A percentile compares a stretch with the other conserved stretches of the same genome.
Conservation (phyloP, 2,888 invertebrate species). For the Erebia aethiops region DNA sequence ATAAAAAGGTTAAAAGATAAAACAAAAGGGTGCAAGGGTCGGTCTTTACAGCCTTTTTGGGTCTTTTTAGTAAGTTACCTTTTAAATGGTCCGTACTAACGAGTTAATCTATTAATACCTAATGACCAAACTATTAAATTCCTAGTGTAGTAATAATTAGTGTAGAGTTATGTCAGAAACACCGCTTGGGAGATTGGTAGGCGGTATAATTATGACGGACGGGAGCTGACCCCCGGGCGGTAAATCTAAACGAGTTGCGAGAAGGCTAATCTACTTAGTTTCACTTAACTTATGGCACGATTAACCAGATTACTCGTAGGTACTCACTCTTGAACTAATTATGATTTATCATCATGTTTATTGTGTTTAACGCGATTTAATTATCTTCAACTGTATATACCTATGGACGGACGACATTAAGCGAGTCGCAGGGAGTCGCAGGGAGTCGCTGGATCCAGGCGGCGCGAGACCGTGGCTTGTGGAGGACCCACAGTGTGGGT, state of each 20-base stretch:
- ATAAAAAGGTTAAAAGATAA: no score
- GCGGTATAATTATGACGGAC: conserved; percentile 15
- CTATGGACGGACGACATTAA: no score
- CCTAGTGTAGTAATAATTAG: not conserved
- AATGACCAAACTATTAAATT: conserved; percentile 1
- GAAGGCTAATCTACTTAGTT: conserved; percentile 11
- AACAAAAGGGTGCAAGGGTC: no score
- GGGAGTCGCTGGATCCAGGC: no score
- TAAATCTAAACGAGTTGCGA: conserved; percentile 16
- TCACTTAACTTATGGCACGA: conserved; percentile 3
- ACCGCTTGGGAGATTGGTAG: conserved; percentile 2
- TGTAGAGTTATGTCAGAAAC: conserved; percentile 7
- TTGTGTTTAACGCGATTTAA: no score
- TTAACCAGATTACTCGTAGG: not conserved
- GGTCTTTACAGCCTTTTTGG: no score
- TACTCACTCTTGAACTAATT: not conserved
- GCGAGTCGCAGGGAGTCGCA: no score
- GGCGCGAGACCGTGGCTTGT: no score
- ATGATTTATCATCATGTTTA: no score
- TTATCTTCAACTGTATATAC: no score
- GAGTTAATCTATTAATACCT: not conserved
- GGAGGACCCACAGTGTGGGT: no score
- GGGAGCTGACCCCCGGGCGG: conserved; percentile 1
- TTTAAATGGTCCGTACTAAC: not conserved
- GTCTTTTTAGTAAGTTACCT: not conserved